Base-by-base conservation (phyloP, 2,113 vertebrate genomes). In the Glaucidium brasilianum region DNA sequence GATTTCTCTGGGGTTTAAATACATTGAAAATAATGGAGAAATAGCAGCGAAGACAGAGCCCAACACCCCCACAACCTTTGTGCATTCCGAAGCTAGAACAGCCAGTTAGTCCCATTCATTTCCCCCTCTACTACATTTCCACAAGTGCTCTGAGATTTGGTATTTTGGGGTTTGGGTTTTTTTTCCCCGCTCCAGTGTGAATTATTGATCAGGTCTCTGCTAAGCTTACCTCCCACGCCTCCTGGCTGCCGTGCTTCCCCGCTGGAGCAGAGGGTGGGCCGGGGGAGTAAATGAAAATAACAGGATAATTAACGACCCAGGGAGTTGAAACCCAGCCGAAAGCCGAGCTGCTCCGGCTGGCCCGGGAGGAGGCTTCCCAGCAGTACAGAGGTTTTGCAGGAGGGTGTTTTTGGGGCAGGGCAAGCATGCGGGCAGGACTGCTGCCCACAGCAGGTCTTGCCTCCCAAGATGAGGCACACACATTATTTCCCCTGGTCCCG, bases 271-370 rank as follows among this genome's bases (percentile, higher is more conserved):
- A 63, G n/a, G 22, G 29, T 47, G 47, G 35, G 30, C 15, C 16
- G 19, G 56, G 35, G 64, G 19, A 90, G 60, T 52, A 90, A 95
- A 88, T 90, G 35, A 92, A 68, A 95, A 27, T 69, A 85, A 34
- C 18, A 18, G 35, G 21, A 66, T 85, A 74, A 92, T 84, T 87
- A 90, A 92, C 10, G 8, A 72, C 6, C 29, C 43, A 35, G 52
- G 25, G 41, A 53, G 21, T 0, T 59, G 68, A 90, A 94, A 64
- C 25, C 9, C 26, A 52, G 63, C 15, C 0, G 3, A 90, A 90
- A 81, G 29, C 19, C 1, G 35, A 64, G 59, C 63, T 55, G 81
- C 63, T 60, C 62, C 9, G 13, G 58, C 68, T 39, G 80, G 35
- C 53, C 52, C 23, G 2, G 64, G 50, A 76, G 27, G 43, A 72